These are phyloP conservation scores for Psilopogon haemacephalus DNA, from an alignment of 2,113 vertebrate species.

Conservation along the genomic window DNA sequence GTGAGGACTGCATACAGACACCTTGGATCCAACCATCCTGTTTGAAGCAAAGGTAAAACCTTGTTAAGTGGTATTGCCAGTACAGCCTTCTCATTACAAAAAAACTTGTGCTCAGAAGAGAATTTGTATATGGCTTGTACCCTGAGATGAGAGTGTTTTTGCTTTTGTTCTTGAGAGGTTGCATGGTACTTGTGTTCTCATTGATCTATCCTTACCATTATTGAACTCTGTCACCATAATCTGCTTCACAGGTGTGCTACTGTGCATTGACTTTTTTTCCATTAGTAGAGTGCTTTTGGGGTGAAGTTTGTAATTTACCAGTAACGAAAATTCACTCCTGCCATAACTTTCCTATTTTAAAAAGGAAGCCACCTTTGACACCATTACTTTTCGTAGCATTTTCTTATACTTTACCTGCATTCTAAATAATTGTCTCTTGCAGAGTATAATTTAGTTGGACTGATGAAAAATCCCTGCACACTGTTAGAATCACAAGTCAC, in stretches of 20 bases:
- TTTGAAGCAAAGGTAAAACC: not conserved
- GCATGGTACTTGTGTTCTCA: not conserved
- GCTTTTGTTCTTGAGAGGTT: not conserved
- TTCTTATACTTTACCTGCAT: not conserved
- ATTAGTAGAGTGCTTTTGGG: not conserved
- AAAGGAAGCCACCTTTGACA: not conserved
- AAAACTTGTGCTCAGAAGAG: not conserved
- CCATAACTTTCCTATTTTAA: not conserved
- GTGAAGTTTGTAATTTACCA: not conserved
- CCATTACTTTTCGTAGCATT: not conserved
- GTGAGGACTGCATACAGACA: not conserved
- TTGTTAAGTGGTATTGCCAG: not conserved
- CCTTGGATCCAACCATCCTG: not conserved
- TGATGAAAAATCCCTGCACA: not conserved
- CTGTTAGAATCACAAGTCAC: not conserved
- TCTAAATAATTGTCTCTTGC: not conserved
- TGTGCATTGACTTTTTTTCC: not conserved
- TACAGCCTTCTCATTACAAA: not conserved
- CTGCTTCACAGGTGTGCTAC: not conserved
- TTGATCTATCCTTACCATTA: not conserved
- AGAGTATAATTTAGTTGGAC: not conserved
- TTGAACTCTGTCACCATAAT: not conserved
- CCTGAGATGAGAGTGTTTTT: not conserved
- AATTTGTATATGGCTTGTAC: not conserved
- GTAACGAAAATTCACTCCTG: not conserved